Percentiles rank a stretch among this genome's conserved stretches.
Conservation (phyloP, 2,797 vertebrate genomes). For the Denticeps clupeoides region DNA sequence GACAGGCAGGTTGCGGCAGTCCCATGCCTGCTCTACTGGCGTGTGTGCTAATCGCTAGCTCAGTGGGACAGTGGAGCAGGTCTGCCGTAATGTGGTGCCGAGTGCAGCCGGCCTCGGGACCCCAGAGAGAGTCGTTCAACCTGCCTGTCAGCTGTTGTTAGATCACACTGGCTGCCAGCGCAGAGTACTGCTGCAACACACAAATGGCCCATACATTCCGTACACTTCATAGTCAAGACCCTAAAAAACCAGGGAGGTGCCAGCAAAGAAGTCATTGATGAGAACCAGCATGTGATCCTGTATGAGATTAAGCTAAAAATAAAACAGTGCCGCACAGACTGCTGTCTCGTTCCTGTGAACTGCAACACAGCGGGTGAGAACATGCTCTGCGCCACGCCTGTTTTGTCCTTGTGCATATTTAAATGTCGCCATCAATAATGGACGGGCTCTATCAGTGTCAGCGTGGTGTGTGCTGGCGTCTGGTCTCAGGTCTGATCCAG, state of each 20-base stretch:
- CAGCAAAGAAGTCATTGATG: too few relatives aligned
- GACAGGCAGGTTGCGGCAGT: conserved; percentile 49
- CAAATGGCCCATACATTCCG: too few relatives aligned
- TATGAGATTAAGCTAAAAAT: too few relatives aligned
- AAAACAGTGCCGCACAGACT: too few relatives aligned
- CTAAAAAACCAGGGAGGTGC: too few relatives aligned
- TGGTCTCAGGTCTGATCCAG: conserved; percentile 1
- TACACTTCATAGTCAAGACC: too few relatives aligned
- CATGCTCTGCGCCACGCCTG: conserved; percentile 16
- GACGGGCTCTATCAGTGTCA: conserved; percentile 33
- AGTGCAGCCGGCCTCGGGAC: conserved; percentile 69
- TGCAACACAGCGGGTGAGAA: conserved; percentile 10
- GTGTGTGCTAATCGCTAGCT: conserved; percentile 57
- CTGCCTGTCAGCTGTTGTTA: conserved; percentile 92
- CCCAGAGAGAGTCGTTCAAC: conserved; percentile 82
- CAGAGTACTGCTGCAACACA: conserved; percentile 36
- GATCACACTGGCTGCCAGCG: conserved; percentile 64
- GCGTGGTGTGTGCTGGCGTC: conserved; percentile 14
- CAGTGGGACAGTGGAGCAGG: conserved; percentile 48
- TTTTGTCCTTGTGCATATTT: conserved; percentile 59
- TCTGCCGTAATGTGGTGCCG: conserved; percentile 66
- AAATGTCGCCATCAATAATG: conserved; percentile 54
- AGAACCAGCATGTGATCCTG: too few relatives aligned
- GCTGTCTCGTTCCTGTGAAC: too few relatives aligned
- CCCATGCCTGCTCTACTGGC: conserved; percentile 59